Percentiles rank a stretch among this genome's conserved stretches.
These are phyloP conservation scores for Galeopsomyia nigrocyanea DNA, from an alignment of 2,888 invertebrate genomes.

Conservation along the genomic window DNA sequence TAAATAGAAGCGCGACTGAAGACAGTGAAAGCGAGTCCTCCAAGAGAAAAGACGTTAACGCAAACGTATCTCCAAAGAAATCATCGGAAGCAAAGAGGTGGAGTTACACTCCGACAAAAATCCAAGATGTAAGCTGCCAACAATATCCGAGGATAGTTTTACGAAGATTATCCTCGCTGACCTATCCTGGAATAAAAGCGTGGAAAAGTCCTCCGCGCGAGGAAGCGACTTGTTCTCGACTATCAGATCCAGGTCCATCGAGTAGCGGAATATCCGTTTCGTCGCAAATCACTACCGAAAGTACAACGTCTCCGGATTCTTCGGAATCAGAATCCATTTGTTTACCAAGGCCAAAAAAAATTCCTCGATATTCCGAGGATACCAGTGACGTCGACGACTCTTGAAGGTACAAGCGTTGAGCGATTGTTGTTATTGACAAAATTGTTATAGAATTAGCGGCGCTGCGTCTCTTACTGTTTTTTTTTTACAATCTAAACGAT, in stretches of 20 bases:
- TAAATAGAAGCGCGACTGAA: slow-evolving; percentile 10
- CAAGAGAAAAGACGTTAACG: slow-evolving; percentile 29
- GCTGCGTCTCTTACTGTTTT: too few species aligned
- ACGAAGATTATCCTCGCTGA: slow-evolving; percentile 55
- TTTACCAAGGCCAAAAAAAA: slow-evolving; percentile 41
- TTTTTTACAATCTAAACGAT: too few species aligned
- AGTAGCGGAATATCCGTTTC: slow-evolving; percentile 40
- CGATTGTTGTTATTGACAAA: slow-evolving; percentile 10
- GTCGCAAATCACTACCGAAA: slow-evolving; percentile 34
- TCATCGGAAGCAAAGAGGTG: slow-evolving; percentile 7
- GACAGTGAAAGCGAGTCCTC: slow-evolving; percentile 5
- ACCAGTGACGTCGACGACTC: slow-evolving; percentile 20
- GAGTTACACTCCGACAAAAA: slow-evolving; percentile 27
- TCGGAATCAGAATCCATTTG: slow-evolving; percentile 30
- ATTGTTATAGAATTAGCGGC: too few species aligned
- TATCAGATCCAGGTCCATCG: slow-evolving; percentile 38
- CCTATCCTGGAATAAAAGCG: slow-evolving; percentile 50
- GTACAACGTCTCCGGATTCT: slow-evolving; percentile 32
- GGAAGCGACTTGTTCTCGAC: slow-evolving; percentile 16
- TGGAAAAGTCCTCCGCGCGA: slow-evolving; percentile 46
- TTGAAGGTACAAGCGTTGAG: slow-evolving; percentile 35
- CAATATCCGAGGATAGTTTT: slow-evolving; percentile 54
- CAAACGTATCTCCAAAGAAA: not conserved
- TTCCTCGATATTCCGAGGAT: slow-evolving; percentile 29
- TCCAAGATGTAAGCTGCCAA: slow-evolving; percentile 23